phyloP scores from a whole-genome alignment of 35 echinoderm and acorn worm genomes.

The Patiria miniata region DNA sequence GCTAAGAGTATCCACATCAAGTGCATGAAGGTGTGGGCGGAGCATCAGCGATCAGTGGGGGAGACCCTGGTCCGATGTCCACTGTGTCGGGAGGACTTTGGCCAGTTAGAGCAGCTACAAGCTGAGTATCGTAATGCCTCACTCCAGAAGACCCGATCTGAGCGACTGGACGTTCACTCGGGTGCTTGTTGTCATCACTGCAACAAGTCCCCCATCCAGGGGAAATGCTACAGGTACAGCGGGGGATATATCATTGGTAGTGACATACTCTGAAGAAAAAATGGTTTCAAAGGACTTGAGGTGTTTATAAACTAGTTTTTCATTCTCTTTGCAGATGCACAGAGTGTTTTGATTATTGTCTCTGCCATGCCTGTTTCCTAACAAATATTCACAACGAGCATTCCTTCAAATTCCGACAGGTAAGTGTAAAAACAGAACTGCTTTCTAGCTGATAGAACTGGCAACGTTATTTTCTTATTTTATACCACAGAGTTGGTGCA shows the following conservation, averaged over 20 bases:
- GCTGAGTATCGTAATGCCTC: constrained; percentile 84
- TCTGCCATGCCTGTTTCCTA: constrained; percentile 85
- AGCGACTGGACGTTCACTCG: constrained; percentile 73
- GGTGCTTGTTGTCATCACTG: constrained; percentile 71
- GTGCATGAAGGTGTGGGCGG: constrained; percentile 99
- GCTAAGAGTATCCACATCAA: constrained; percentile 97
- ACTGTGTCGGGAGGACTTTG: constrained; percentile 90
- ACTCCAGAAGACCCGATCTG: constrained; percentile 76
- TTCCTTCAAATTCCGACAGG: constrained; percentile 93
- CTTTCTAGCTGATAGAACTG: too few relatives aligned
- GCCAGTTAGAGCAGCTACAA: constrained; percentile 76
- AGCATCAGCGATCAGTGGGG: constrained; percentile 91
- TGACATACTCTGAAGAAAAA: not conserved
- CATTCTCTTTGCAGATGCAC: constrained; percentile 69
- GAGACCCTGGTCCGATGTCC: constrained; percentile 81
- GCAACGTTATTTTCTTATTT: too few relatives aligned
- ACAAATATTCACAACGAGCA: constrained; percentile 67
- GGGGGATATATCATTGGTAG: not conserved
- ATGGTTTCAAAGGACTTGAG: not conserved
- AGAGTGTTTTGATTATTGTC: constrained; percentile 66
- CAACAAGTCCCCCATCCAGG: constrained; percentile 79
- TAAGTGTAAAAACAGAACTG: not conserved
- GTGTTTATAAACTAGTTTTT: not conserved
- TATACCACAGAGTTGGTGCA: too few relatives aligned
- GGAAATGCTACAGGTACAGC: constrained; percentile 89